Evolutionary conservation across 1,140 invertebrate species (phyloP), one percentile per base, ranked within the genome.

Genomic region (Kradibia gibbosae): DNA sequence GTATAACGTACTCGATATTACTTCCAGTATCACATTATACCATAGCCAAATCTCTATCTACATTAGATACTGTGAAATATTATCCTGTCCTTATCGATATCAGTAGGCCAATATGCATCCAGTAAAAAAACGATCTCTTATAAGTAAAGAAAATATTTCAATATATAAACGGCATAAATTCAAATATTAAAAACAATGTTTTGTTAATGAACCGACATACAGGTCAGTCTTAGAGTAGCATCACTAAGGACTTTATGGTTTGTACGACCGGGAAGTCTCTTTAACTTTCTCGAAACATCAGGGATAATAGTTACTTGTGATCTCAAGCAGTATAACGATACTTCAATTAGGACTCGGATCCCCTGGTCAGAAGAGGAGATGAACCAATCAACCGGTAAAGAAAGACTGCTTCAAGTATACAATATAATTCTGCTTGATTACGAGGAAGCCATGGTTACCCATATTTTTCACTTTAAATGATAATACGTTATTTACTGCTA

Each of bases 281-380:
- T 78, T 71, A 71, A 65, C n/a, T 70, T 28, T 28, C 13, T n/a
- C 60, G 60, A 78, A 78, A 78, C 39, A 78, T 50, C 36, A 39
- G 39, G 78, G 53, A 71, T 73, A 80, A 73, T 80, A 60, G 62
- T 36, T 53, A 65, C 65, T 72, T 53, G 70, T 62, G 67, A 73
- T 20, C 70, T 36, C 53, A 72, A n/a, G 39, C 45, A 28, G 31
- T 72, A 62, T 73, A 73, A 62, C 67, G 78, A 80, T 70, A 72
- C 78, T 80, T 80, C 53, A 80, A 80, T 80, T 80, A 80, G 53
- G 53, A 80, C 67, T 48, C 25, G 67, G 34, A 73, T 71, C 42
- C 31, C 50, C 31, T 55, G 77, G 77, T 71, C 67, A 36, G 25
- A 34, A 73, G 53, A n/a, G 73, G 20, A n/a, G 65, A 13, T 39